These are phyloP conservation scores for Acropora tenuis DNA, from an alignment of 64 coral and sea anemone species.

Conservation along the genomic window DNA sequence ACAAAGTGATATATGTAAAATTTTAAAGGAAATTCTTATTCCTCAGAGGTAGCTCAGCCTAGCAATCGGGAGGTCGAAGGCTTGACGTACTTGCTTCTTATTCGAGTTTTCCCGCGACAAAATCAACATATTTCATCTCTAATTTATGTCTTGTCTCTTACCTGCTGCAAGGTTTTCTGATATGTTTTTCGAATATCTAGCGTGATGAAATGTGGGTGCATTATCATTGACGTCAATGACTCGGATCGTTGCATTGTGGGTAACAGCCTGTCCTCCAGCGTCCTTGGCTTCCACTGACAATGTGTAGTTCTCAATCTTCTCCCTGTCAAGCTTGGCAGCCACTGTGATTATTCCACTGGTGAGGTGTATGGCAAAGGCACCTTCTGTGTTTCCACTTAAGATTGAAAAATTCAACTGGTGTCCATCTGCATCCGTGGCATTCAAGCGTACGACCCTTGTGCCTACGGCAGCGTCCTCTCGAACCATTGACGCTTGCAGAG, in stretches of 20 bases:
- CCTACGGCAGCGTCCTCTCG: conserved; percentile 84
- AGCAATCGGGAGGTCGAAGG: too few species aligned
- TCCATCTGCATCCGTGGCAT: conserved; percentile 91
- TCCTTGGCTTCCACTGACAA: conserved; percentile 76
- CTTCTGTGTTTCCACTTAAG: conserved; percentile 56
- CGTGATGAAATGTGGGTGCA: conserved; percentile 51
- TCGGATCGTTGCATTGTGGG: conserved; percentile 66
- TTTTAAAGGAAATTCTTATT: too few species aligned
- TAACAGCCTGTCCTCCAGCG: conserved; percentile 53
- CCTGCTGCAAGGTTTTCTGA: conserved; percentile 65
- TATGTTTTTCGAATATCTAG: conserved; percentile 42
- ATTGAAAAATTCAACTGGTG: conserved; percentile 65
- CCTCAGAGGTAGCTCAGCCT: too few species aligned
- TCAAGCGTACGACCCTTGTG: conserved; percentile 82
- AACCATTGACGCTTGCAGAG: conserved; percentile 34
- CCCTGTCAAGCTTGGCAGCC: conserved; percentile 85
- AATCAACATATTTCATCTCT: too few species aligned
- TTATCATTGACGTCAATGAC: conserved; percentile 95
- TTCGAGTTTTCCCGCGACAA: too few species aligned
- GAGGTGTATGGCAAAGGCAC: conserved; percentile 77
- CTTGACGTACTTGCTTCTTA: too few species aligned
- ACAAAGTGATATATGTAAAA: too few species aligned
- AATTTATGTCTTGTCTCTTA: conserved; percentile 4
- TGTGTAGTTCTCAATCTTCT: conserved; percentile 71
- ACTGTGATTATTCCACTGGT: conserved; percentile 65